Base-by-base conservation (phyloP, 1,140 invertebrate genomes). In the Anoplolepis gracilipes region DNA sequence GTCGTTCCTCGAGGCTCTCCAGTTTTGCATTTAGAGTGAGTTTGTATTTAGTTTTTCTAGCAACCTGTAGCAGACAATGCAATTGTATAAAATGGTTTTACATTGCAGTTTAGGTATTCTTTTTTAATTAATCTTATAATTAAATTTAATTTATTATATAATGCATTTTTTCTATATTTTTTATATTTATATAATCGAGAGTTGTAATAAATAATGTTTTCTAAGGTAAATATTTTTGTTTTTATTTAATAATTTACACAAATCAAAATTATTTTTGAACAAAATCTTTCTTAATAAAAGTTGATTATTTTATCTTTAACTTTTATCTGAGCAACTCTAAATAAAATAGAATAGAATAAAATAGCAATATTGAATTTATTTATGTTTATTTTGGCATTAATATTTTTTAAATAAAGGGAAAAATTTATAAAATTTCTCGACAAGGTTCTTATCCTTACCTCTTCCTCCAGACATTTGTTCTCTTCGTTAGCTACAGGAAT, bases 401-500 rank as follows among this genome's bases (percentile, higher is more conserved):
- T 33, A 57, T 62, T 5, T 16, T 62, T 30, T 19, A 62, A 62
- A 19, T 28, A 65, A 39, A n/a, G 11, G 42, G 3, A 13, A 46
- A 46, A n/a, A n/a, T n/a, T 16, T 46, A 46, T 46, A 46, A 46
- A 3, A 46, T 16, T 46, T 64, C 46, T 42, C 16, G 64, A n/a
- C n/a, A n/a, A 69, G 11, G 7, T 46, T 10, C 8, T 19, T 8
- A 33, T 75, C 67, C 69, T 92, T 95, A 95, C 96, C 92, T 95
- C 94, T 92, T 92, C 94, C 93, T 97, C 97, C 16, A 97, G 93
- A 87, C 88, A 92, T 93, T 96, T 96, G 88, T 98, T 98, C 91
- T 96, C 96, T 72, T 96, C 95, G 94, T 97, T 97, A 5, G 97
- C 96, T 22, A 97, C 95, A 5, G 97, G 97, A 88, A 97, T 96